Percentiles rank a stretch among this genome's conserved stretches.
phyloP scores from a whole-genome alignment of 2,113 vertebrate species.

The Dasypus novemcinctus region DNA sequence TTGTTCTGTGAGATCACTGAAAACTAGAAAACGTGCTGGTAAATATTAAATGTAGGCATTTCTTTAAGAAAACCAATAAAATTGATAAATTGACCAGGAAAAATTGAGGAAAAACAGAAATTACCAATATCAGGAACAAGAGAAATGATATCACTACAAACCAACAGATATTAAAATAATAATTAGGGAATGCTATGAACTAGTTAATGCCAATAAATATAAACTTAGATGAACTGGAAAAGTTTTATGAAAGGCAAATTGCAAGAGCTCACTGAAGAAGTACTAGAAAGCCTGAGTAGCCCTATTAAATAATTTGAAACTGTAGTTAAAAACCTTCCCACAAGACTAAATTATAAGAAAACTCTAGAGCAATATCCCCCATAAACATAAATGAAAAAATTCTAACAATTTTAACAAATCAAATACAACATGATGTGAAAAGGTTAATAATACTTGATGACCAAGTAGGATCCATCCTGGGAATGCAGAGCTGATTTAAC shows the following conservation, averaged over 20 bases:
- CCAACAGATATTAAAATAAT: background rate
- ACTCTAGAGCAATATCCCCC: background rate
- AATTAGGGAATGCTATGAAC: background rate
- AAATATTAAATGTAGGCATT: background rate
- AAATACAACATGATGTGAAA: background rate
- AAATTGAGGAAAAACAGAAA: background rate
- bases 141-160: background rate
- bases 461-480: background rate
- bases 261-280: background rate
- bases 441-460: slow-evolving; percentile 1
- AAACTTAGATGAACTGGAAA: background rate
- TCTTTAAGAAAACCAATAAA: background rate
- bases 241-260: background rate
- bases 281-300: background rate
- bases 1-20: background rate
- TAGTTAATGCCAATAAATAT: background rate
- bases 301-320: background rate
- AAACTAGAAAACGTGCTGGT: background rate
- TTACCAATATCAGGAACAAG: background rate
- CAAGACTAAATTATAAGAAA: background rate
- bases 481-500: background rate
- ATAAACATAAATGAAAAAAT: slow-evolving; percentile 10
- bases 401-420: slow-evolving; percentile 6
- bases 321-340: background rate
- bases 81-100: background rate